These are phyloP conservation scores for Sander vitreus DNA, from an alignment of 2,113 vertebrate genomes.

Conservation along the genomic window DNA sequence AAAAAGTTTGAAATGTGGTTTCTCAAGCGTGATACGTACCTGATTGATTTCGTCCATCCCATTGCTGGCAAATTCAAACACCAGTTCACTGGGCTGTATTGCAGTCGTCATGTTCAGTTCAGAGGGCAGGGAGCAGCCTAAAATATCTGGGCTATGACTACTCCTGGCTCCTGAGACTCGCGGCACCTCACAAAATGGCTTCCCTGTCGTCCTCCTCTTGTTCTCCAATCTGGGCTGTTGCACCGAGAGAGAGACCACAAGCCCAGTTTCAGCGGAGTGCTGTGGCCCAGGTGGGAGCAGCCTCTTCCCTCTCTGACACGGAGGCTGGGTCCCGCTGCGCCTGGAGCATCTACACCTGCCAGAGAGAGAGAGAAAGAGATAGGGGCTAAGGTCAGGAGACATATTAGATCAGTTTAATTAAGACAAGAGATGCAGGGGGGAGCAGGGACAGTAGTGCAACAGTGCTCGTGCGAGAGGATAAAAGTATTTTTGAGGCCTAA, in stretches of 20 bases:
- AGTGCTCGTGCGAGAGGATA: not conserved
- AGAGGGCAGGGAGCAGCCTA: constrained; percentile 67
- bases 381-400: constrained; percentile 40
- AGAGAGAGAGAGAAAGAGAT: constrained; percentile 24
- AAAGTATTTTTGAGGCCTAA: not conserved
- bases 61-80: constrained; percentile 92
- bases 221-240: constrained; percentile 24
- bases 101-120: constrained; percentile 86
- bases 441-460: constrained; percentile 1
- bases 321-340: constrained; percentile 71
- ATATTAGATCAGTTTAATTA: constrained; percentile 44
- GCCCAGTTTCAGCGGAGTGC: constrained; percentile 60
- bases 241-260: constrained; percentile 37
- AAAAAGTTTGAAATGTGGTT: not conserved
- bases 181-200: constrained; percentile 54
- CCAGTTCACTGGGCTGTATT: constrained; percentile 87
- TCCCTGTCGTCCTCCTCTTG: constrained; percentile 21
- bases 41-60: constrained; percentile 90
- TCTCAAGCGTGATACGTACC: constrained; percentile 66
- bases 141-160: constrained; percentile 51
- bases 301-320: constrained; percentile 73
- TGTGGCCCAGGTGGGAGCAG: constrained; percentile 73
- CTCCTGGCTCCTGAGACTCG: constrained; percentile 43
- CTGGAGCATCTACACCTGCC: constrained; percentile 83
- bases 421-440: constrained; percentile 15